Conservation (phyloP, 2,113 vertebrate species). For the Ciconia boyciana region DNA sequence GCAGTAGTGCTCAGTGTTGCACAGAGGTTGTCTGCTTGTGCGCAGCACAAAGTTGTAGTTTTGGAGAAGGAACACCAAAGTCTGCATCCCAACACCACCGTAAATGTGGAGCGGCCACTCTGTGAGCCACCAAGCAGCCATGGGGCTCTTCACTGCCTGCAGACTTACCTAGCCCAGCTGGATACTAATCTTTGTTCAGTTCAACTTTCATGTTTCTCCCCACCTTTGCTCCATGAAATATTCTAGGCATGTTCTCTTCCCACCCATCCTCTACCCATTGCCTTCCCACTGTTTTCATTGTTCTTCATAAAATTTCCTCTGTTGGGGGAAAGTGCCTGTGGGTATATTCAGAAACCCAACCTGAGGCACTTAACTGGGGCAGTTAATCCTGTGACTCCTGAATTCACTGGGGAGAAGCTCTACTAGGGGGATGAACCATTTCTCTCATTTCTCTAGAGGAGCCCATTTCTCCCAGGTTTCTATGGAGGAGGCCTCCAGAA, state of each 20-base stretch:
- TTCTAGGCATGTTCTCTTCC: background rate
- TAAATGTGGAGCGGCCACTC: background rate
- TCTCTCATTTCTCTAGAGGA: background rate
- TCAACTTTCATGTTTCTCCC: background rate
- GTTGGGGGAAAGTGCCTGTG: background rate
- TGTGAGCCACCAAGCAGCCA: fast-evolving
- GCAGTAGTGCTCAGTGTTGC: background rate
- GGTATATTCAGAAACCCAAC: background rate
- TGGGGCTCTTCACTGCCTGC: background rate
- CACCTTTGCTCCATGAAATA: background rate
- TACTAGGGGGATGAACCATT: background rate
- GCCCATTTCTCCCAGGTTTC: background rate
- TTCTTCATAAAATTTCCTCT: background rate
- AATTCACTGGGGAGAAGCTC: background rate
- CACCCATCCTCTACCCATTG: background rate
- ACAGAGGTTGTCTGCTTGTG: background rate
- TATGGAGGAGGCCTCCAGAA: background rate
- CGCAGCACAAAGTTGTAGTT: background rate
- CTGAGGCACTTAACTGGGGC: background rate
- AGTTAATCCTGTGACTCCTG: background rate
- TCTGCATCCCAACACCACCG: background rate
- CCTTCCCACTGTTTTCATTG: background rate
- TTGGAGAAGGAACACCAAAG: background rate
- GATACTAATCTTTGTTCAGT: background rate
- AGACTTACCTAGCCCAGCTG: background rate